Evolutionary conservation across 2,113 vertebrate species (phyloP), one percentile per base, ranked within the genome.

Genomic region (Heterochromis multidens): DNA sequence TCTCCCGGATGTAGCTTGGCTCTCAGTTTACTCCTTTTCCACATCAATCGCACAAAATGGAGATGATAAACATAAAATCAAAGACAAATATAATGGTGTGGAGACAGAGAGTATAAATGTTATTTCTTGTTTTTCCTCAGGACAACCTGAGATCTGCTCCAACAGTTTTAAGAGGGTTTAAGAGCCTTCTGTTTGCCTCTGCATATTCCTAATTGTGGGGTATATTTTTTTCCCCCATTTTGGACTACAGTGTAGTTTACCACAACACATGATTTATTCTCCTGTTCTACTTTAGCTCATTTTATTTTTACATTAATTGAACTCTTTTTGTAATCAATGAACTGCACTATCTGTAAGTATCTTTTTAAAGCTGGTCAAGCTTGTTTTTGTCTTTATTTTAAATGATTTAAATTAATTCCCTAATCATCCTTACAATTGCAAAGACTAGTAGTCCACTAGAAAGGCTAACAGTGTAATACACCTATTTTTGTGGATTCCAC

Each of bases 1-100:
- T 82, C 81, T 65, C 78, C 54, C 16, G 65, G 31, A 83, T 6
- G 76, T 43, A 83, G 46, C 60, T 27, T 29, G n/a, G n/a, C 49
- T 60, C 40, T 63, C 19, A 77, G 57, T 79, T 90, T 37, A 16
- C 9, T 21, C 84, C 65, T 87, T 58, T 82, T 84, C 84, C 72
- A 43, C 63, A 62, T 63, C 25, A 54, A 25, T 59, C 27, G 29
- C 56, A 86, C n/a, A 43, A 85, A 76, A 52, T 54, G 11, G 17
- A 76, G 76, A 83, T 8, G 3, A 52, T 81, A 31, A 46, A 80
- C 46, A 77, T 77, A 52, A 74, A 87, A 58, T 40, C 12, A 7
- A 67, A 63, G 31, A 74, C 74, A 37, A 58, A 74, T 27, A 46
- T 37, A 77, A 46, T 49, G 17, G 19, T 17, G 8, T 19, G 43